Percentiles rank a stretch among this genome's conserved stretches.
These are phyloP conservation scores for Sarcophaga peregrina DNA, from an alignment of 1,140 invertebrate genomes.

Conservation along the genomic window DNA sequence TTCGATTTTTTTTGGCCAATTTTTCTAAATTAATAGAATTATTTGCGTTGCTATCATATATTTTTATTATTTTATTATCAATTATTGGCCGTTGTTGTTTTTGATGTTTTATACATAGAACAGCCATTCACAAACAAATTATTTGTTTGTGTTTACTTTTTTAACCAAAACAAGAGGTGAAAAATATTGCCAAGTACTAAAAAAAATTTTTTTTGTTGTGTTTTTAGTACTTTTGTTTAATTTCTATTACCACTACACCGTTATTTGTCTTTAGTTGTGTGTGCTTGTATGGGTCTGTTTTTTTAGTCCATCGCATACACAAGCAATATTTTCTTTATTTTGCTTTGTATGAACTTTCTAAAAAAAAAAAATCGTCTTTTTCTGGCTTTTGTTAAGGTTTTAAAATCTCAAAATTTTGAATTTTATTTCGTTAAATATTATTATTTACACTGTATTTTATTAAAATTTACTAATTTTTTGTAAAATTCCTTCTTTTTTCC, in stretches of 20 bases:
- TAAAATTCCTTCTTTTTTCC: constrained; percentile 16
- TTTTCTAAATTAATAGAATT: not conserved
- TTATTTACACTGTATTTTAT: constrained; percentile 37
- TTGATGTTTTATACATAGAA: not conserved
- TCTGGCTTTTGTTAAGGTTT: not conserved
- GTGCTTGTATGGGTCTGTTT: constrained; percentile 13
- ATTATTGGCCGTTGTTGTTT: not conserved
- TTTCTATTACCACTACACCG: constrained; percentile 21
- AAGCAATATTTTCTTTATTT: constrained; percentile 28
- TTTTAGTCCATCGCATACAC: constrained; percentile 26
- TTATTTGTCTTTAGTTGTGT: not conserved
- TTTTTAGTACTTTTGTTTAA: constrained; percentile 29
- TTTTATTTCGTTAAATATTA: not conserved
- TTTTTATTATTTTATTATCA: not conserved
- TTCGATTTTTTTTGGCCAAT: not conserved
- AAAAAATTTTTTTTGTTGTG: constrained; percentile 9
- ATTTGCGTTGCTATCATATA: not conserved
- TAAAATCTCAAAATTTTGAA: constrained; percentile 13
- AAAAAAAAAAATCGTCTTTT: constrained; percentile 20
- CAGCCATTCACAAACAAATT: constrained; percentile 30
- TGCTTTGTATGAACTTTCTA: constrained; percentile 36
- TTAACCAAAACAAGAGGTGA: constrained; percentile 12
- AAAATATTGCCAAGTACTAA: not conserved
- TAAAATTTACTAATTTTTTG: constrained; percentile 35
- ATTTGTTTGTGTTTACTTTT: constrained; percentile 12